Base-by-base conservation (phyloP, 2,888 invertebrate species). In the Timandra comae region DNA sequence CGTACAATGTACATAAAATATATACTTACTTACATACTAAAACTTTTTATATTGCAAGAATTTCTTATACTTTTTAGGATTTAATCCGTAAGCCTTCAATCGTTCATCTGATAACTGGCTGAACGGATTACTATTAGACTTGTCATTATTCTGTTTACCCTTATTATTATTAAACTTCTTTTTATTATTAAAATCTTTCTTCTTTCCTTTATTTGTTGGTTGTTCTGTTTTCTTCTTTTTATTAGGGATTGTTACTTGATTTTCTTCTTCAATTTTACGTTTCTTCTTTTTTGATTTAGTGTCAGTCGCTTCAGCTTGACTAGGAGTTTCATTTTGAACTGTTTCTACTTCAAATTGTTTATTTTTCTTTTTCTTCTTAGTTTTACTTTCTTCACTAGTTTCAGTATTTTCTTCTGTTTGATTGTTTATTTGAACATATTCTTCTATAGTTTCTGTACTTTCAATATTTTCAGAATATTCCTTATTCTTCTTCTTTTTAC, bases 11-110 rank as follows among this genome's bases (percentile, higher is more conserved):
- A 16, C 4, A 16, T 6, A 16, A 5, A 16, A 16, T 16, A 16
- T 5, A 3, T 16, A 16, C 6, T 16, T 1, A 16, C 3, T 16
- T 3, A 16, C 16, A 16, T 6, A 16, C 24, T 82, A 84, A 56
- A 80, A 87, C 40, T 88, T 88, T 41, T 87, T 87, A 50, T 91
- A 93, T 63, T 91, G 92, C 45, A 92, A 75, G 71, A 91, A 93
- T 59, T 91, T 91, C 62, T 91, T 92, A 56, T 93, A 95, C 65
- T 95, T 96, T 59, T 93, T 95, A 0, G 96, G 96, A 84, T 96
- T 97, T 22, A 97, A 89, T 32, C 97, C 98, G 68, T 95, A 99
- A 0, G 97, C 97, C 60, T 91, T 90, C 5, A 99, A 85, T 46
- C 98, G 88, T 46, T 93, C 92, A 69, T 96, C 94, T 2, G 94